These are phyloP conservation scores for Eupeodes latifasciatus DNA, from an alignment of 2,888 invertebrate genomes.

Conservation along the genomic window DNA sequence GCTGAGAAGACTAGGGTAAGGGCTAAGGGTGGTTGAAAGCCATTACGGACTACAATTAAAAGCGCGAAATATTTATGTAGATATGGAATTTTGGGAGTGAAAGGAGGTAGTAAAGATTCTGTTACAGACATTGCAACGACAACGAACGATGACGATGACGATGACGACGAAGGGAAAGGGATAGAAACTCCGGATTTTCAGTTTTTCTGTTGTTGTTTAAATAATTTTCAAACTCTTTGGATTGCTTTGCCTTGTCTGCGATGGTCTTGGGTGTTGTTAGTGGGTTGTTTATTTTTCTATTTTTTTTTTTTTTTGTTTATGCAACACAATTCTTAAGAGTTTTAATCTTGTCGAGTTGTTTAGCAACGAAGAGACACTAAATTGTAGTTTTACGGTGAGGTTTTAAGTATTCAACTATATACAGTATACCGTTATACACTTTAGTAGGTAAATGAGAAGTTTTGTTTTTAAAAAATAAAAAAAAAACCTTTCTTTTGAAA, in stretches of 20 bases:
- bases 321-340: constrained; percentile 50
- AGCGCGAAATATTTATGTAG: constrained; percentile 69
- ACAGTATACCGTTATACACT: neutral
- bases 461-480: too few species aligned
- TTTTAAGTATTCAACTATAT: neutral
- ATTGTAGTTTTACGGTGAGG: constrained; percentile 6
- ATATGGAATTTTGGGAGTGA: constrained; percentile 10
- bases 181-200: constrained; percentile 35
- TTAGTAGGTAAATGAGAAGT: neutral
- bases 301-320: constrained; percentile 36
- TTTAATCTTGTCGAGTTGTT: constrained; percentile 64
- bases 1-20: neutral
- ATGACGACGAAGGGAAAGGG: neutral
- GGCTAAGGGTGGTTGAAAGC: constrained; percentile 18
- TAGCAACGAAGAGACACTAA: constrained; percentile 24
- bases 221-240: constrained; percentile 11
- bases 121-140: constrained; percentile 5
- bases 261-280: constrained; percentile 16
- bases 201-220: constrained; percentile 5
- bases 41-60: constrained; percentile 71
- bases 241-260: neutral
- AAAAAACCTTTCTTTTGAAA: neutral
- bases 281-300: neutral
- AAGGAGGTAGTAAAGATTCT: constrained; percentile 28
- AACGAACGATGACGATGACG: too few species aligned